Conservation (phyloP, 2,113 vertebrate species). For the Mustelus asterias region DNA sequence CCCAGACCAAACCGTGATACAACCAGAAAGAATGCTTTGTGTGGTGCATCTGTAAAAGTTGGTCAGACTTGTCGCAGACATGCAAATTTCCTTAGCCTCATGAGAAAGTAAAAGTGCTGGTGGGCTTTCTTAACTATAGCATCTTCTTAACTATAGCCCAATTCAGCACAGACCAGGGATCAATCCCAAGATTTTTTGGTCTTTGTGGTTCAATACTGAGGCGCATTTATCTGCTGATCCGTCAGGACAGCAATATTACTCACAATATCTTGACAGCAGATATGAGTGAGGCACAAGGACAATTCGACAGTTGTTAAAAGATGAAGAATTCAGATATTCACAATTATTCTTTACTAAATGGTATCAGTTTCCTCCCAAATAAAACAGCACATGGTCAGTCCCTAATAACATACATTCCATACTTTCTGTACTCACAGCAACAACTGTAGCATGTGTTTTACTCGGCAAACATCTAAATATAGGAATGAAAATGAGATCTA, state of each 20-base stretch:
- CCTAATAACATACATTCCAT: not conserved
- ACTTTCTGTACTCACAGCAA: not conserved
- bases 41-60: too few relatives aligned
- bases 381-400: not conserved
- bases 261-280: not conserved
- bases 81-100: too few relatives aligned
- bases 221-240: not conserved
- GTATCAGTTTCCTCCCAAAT: not conserved
- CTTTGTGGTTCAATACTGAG: not conserved
- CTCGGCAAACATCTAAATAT: constrained; percentile 19
- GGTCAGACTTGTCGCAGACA: too few relatives aligned
- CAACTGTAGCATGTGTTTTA: constrained; percentile 15
- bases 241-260: not conserved
- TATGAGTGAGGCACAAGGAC: not conserved
- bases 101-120: too few relatives aligned
- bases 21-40: too few relatives aligned
- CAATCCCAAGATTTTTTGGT: not conserved
- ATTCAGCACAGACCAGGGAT: not conserved
- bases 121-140: too few relatives aligned
- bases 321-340: not conserved
- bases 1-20: too few relatives aligned
- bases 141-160: not conserved
- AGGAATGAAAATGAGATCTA: not conserved
- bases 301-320: not conserved
- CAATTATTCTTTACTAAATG: not conserved